phyloP scores from a whole-genome alignment of 2,113 vertebrate genomes.

The Xyrauchen texanus region DNA sequence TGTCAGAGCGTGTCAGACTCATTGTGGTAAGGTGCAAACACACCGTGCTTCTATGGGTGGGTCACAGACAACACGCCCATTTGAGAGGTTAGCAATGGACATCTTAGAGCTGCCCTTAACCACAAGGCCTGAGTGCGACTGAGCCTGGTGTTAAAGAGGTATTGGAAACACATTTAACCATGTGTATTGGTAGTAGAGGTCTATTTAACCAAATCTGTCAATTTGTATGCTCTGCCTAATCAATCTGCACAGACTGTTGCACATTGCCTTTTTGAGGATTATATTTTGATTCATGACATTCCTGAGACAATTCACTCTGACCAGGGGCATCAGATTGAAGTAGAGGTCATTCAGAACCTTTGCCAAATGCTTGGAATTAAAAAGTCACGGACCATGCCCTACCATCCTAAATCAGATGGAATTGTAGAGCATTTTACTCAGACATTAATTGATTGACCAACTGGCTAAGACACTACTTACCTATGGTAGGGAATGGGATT shows the following conservation, averaged over 20 bases:
- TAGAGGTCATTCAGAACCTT: not conserved
- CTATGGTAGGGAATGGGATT: no score
- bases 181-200: conserved; percentile 41
- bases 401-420: conserved; percentile 32
- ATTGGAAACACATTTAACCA: no score
- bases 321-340: not conserved
- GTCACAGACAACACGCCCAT: not conserved
- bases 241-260: conserved; percentile 25
- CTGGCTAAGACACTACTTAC: no score
- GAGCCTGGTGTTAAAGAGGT: no score
- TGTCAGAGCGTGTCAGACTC: conserved; percentile 19
- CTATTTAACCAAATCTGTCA: conserved; percentile 47
- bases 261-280: conserved; percentile 40
- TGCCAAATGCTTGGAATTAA: conserved; percentile 30
- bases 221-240: conserved; percentile 35
- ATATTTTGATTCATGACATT: conserved; percentile 21
- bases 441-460: conserved; percentile 34
- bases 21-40: not conserved
- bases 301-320: conserved; percentile 24
- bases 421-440: conserved; percentile 39
- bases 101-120: conserved; percentile 27
- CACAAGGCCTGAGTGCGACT: no score
- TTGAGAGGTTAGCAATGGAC: conserved; percentile 29
- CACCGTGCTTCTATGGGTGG: conserved; percentile 16
- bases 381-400: conserved; percentile 33